Evolutionary conservation across 2,113 vertebrate species (phyloP).

Genomic region (Ivindomyrus marchei): DNA sequence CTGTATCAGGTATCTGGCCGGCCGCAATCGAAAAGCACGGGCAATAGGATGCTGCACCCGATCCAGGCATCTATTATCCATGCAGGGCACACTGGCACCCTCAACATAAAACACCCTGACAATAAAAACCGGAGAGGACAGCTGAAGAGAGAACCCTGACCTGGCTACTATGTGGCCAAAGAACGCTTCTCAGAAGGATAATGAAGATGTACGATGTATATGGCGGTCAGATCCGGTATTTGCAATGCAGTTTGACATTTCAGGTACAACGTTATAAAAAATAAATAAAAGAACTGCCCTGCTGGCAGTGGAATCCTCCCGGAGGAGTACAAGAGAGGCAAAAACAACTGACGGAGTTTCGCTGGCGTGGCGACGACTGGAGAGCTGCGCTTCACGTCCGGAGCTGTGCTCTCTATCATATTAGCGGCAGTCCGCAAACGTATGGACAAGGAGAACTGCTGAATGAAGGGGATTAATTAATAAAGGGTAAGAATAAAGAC

Average conservation of each 20-base stretch:
- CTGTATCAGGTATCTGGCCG: not conserved
- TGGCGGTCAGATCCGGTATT: constrained; percentile 39
- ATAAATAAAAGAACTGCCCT: constrained; percentile 23
- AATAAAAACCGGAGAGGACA: not conserved
- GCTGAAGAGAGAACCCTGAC: not conserved
- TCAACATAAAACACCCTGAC: not conserved
- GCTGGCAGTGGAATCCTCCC: constrained; percentile 39
- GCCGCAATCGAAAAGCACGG: not conserved
- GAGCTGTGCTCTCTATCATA: constrained; percentile 36
- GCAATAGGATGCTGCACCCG: not conserved
- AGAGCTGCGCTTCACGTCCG: constrained; percentile 41
- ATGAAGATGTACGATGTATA: not conserved
- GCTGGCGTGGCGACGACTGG: constrained; percentile 38
- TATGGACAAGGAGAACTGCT: constrained; percentile 24
- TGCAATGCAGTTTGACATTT: constrained; percentile 32
- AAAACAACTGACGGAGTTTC: constrained; percentile 35
- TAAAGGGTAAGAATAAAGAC: constrained; percentile 38
- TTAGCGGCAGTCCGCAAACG: constrained; percentile 30
- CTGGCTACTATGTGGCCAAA: not conserved
- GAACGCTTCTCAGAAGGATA: not conserved
- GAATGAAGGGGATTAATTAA: constrained; percentile 42
- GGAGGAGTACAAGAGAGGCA: constrained; percentile 32
- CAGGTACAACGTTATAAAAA: constrained; percentile 25
- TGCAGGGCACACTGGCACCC: not conserved
- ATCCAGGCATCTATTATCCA: constrained; percentile 8